Conservation (phyloP, 2,113 vertebrate genomes). For the Callocephalon fimbriatum region DNA sequence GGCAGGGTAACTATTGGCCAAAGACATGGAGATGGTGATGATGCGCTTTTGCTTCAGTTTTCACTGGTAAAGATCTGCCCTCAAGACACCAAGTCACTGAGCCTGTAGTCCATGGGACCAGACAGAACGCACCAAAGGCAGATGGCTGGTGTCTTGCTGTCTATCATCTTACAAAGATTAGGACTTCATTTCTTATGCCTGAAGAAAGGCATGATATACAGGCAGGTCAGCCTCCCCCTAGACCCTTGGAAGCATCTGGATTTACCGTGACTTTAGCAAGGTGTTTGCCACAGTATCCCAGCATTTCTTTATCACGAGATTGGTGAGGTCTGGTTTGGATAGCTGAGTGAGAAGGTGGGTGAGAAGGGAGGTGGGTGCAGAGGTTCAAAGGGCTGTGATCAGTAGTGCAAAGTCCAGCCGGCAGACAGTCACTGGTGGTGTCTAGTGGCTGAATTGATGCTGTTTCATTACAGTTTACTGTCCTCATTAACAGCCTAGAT, state of each 20-base stretch:
- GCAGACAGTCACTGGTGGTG: neutral
- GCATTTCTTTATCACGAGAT: neutral
- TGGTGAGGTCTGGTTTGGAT: neutral
- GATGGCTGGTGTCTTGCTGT: rapidly evolving
- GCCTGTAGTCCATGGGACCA: rapidly evolving
- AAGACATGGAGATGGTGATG: neutral
- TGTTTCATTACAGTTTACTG: neutral
- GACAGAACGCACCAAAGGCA: neutral
- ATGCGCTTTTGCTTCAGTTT: neutral
- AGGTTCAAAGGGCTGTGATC: neutral
- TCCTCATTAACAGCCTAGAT: neutral
- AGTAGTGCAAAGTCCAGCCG: neutral
- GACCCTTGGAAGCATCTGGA: neutral
- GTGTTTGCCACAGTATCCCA: neutral
- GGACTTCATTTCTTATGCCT: neutral
- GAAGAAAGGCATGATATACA: neutral
- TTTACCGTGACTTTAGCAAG: neutral
- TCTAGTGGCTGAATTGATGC: neutral
- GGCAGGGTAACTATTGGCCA: neutral
- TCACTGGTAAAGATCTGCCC: neutral
- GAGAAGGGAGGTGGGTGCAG: neutral
- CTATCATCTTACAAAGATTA: neutral
- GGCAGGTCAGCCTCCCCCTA: neutral
- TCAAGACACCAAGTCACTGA: neutral
- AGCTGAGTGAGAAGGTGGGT: neutral